phyloP scores from a whole-genome alignment of 2,797 vertebrate species.

The Fistularia commersonii region DNA sequence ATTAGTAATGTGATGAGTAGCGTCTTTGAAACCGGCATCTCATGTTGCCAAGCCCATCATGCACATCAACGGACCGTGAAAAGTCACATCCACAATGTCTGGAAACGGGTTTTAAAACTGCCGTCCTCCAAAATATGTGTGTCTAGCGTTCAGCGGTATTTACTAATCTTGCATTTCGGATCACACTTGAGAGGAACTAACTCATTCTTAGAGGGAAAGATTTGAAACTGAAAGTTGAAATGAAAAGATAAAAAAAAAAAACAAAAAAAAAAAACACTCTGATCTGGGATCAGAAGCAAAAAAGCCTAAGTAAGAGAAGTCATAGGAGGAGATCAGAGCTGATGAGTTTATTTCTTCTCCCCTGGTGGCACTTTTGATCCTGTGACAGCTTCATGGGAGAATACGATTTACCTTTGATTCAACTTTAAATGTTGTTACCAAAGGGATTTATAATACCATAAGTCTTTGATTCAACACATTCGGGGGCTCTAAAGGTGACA shows the following conservation, averaged over 20 bases:
- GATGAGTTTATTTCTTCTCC: constrained; percentile 32
- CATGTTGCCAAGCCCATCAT: constrained; percentile 8
- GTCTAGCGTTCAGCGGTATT: too few relatives aligned
- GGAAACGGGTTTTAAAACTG: not conserved
- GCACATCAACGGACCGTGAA: not conserved
- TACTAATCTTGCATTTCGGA: too few relatives aligned
- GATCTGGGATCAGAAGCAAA: too few relatives aligned
- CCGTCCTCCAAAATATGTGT: too few relatives aligned
- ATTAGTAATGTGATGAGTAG: constrained; percentile 21
- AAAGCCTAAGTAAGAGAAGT: constrained; percentile 17
- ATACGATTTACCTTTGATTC: constrained; percentile 58
- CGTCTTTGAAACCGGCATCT: constrained; percentile 7
- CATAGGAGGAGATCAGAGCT: constrained; percentile 46
- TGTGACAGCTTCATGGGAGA: constrained; percentile 44
- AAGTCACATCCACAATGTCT: not conserved
- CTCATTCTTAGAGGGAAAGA: too few relatives aligned
- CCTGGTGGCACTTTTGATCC: constrained; percentile 50
- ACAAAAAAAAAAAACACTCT: too few relatives aligned
- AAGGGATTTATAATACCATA: constrained; percentile 38
- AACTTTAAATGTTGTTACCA: constrained; percentile 44
- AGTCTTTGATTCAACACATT: constrained; percentile 56
- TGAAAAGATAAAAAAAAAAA: too few relatives aligned
- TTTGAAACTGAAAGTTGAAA: too few relatives aligned
- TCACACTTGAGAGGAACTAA: too few relatives aligned
- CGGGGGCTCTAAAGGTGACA: constrained; percentile 45